A percentile compares a stretch with the other conserved stretches of the same genome.
These are phyloP conservation scores for Sminthurides aquaticus DNA, from an alignment of 2,888 invertebrate genomes.

Conservation along the genomic window DNA sequence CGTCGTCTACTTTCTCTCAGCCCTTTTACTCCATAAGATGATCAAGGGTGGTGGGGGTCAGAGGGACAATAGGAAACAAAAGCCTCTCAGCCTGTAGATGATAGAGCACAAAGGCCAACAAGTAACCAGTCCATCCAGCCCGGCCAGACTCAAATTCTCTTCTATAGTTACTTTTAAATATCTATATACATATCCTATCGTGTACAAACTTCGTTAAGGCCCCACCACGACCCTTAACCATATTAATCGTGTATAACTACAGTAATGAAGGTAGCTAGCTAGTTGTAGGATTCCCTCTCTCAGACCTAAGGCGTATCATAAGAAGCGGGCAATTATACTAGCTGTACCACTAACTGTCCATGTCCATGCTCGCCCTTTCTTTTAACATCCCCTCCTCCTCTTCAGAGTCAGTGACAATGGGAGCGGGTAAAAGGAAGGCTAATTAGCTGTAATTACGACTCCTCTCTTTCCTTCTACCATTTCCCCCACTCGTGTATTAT, in stretches of 20 bases:
- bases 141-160: neutral
- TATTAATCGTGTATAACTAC: too few relatives aligned
- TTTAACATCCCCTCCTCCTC: neutral
- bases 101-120: neutral
- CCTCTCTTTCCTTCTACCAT: neutral
- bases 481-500: too few relatives aligned
- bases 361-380: too few relatives aligned
- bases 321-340: neutral
- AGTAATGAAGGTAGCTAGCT: too few relatives aligned
- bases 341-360: neutral
- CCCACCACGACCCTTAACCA: too few relatives aligned
- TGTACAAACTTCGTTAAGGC: too few relatives aligned
- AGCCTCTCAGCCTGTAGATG: neutral
- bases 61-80: neutral
- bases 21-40: neutral
- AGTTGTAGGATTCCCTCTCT: too few relatives aligned
- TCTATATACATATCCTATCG: too few relatives aligned
- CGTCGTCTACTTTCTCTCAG: neutral
- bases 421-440: conserved; percentile 12
- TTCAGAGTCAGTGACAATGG: neutral
- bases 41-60: neutral
- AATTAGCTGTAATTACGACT: conserved; percentile 21
- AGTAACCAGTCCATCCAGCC: neutral
- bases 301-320: neutral
- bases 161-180: too few relatives aligned